Base-by-base conservation (phyloP, 2,113 vertebrate species). In the Indicator indicator region DNA sequence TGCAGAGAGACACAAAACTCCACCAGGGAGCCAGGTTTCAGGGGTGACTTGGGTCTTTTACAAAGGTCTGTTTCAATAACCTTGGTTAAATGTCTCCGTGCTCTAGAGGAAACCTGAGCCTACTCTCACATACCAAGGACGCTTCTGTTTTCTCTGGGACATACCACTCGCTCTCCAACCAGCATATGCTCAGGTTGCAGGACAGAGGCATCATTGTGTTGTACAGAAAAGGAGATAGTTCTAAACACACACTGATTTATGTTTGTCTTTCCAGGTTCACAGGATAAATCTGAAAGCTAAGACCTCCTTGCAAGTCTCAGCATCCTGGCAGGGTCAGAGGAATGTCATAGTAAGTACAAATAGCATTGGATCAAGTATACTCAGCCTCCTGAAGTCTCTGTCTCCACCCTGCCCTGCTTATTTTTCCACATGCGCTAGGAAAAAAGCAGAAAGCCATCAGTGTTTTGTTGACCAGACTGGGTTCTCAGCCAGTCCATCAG, bases 321-420 rank as follows among this genome's bases (percentile, higher is more conserved):
- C 92, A 85, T 84, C 79, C 78, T 91, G 52, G 77, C 44, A 55
- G 75, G 80, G 65, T 55, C 80, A 92, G 60, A 95, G 91, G 94
- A 97, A 98, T 97, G 95, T 95, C 96, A 96, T 85, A 86, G 95
- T 97, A 97, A 97, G 96, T 96, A 42, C 46, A 69, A 63, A 88
- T 19, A 19, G 42, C 75, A n/a, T 58, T 89, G 55, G 14, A 26
- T 72, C 46, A 48, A 88, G n/a, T 81, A 46, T 46, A 46, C 19
- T 92, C 79, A 18, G 11, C 21, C 55, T 82, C 14, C 70, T 44
- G 33, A 81, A 95, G 46, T 55, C 50, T 87, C 72, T 93, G 30
- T 50, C 86, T 90, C 88, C 36, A 52, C 68, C 72, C 26, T 40
- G 54, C 32, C 54, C 40, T 74, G 21, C 71, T 92, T 93, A 33